A percentile compares a stretch with the other conserved stretches of the same genome.
Evolutionary conservation across 1,140 invertebrate genomes (phyloP).

Genomic region (Campoletis sonorensis): DNA sequence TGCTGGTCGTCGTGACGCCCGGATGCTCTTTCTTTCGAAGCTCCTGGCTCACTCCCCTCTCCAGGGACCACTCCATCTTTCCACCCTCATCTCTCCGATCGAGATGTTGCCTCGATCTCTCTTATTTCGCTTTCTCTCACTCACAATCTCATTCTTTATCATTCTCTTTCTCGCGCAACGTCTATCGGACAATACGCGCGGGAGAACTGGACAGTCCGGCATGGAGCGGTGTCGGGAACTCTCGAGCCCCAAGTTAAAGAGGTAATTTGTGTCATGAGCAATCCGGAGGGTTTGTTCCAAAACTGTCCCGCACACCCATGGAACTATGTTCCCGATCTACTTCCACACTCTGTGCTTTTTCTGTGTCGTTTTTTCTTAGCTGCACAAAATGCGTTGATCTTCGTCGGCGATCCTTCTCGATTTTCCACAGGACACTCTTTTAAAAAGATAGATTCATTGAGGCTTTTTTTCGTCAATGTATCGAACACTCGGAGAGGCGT

Average conservation of each 20-base stretch:
- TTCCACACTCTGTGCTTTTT: too few relatives aligned
- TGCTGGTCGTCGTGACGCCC: slow-evolving; percentile 44
- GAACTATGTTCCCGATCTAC: background rate
- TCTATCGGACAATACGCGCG: slow-evolving; percentile 27
- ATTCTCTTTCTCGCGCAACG: slow-evolving; percentile 10
- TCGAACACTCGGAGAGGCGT: background rate
- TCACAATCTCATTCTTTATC: slow-evolving; percentile 2
- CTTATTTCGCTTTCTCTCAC: slow-evolving; percentile 22
- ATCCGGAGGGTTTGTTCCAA: slow-evolving; percentile 45
- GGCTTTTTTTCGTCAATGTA: background rate
- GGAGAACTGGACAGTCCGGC: slow-evolving; percentile 40
- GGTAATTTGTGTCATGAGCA: slow-evolving; percentile 56
- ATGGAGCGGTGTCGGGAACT: slow-evolving; percentile 3
- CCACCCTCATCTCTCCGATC: slow-evolving; percentile 26
- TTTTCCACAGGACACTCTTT: background rate
- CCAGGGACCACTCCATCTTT: slow-evolving; percentile 57
- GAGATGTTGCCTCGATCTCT: slow-evolving; percentile 1
- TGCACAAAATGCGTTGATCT: background rate
- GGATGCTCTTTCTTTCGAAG: slow-evolving; percentile 47
- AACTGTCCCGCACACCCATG: slow-evolving; percentile 35
- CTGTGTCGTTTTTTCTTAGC: background rate
- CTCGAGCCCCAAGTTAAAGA: slow-evolving; percentile 52
- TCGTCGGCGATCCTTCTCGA: background rate
- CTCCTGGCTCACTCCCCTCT: slow-evolving; percentile 38
- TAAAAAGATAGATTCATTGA: background rate